Evolutionary conservation across 2,113 vertebrate species (phyloP), one percentile per base, ranked within the genome.

Genomic region (Lepus timidus): DNA sequence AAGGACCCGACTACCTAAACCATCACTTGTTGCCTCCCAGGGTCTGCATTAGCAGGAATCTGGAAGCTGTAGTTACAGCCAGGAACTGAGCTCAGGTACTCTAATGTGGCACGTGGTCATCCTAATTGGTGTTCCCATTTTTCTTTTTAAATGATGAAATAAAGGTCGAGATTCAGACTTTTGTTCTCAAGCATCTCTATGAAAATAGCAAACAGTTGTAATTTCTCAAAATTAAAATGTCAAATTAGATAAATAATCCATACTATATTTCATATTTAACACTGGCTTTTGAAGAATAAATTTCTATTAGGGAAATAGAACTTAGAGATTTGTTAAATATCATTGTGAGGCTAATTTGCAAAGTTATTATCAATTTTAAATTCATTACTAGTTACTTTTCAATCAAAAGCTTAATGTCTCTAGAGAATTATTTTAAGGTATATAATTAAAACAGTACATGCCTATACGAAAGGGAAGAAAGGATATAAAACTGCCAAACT

Each of bases 161-260:
- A 80, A 74, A 81, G 87, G 27, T 65, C 79, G 85, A 73, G 65
- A 80, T 81, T 90, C 55, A 84, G 33, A 6, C 19, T 88, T 61
- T 31, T 61, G 51, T 73, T 52, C 85, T 92, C 27, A 65, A 85
- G 61, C 22, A 64, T 20, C 82, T 81, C 36, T 90, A 11, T 65
- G 67, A 94, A 96, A 82, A 76, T 4, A 82, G 55, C 33, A 13
- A 62, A 44, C 17, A 44, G 27, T 75, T 61, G 73, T 51, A 88
- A 84, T 94, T 61, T 31, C 25, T 85, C 67, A 19, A 51, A 91
- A 75, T 80, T 81, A 58, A 80, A 58, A 68, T 64, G 55, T 70
- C 36, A 64, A 75, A 49, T 71, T 90, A 81, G 20, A 92, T 76
- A 92, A 82, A 86, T 44, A 94, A 70, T 55, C 67, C 89, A 65